Percentiles rank a stretch among this genome's conserved stretches.
phyloP scores from a whole-genome alignment of 2,113 vertebrate species.

The Sapayoa aenigma region DNA sequence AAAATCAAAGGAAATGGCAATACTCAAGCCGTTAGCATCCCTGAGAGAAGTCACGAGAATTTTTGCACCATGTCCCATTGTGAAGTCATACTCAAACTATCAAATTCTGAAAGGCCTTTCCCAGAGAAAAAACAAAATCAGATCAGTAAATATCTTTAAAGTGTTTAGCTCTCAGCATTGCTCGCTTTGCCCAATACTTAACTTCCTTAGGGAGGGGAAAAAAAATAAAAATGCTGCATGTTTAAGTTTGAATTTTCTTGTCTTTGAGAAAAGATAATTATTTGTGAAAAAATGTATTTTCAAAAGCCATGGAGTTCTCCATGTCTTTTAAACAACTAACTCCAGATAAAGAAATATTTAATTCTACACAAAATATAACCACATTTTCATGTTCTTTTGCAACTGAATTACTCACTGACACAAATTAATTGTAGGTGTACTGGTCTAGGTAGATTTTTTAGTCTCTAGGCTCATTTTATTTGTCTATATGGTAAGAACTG shows the following conservation, averaged over 20 bases:
- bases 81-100: neutral
- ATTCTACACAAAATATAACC: neutral
- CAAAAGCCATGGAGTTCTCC: neutral
- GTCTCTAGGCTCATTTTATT: neutral
- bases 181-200: neutral
- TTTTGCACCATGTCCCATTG: neutral
- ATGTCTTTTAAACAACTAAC: neutral
- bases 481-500: neutral
- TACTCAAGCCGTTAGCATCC: neutral
- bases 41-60: neutral
- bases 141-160: neutral
- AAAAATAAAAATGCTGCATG: fast-evolving
- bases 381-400: neutral
- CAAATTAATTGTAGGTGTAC: neutral
- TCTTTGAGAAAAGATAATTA: neutral
- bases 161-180: neutral
- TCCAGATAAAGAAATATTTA: neutral
- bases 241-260: neutral
- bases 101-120: neutral
- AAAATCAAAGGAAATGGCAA: neutral
- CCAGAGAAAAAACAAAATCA: neutral
- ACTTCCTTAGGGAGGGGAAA: fast-evolving
- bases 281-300: neutral
- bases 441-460: neutral
- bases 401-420: neutral